These are phyloP conservation scores for Globia sparganii DNA, from an alignment of 2,888 invertebrate genomes.

Conservation along the genomic window DNA sequence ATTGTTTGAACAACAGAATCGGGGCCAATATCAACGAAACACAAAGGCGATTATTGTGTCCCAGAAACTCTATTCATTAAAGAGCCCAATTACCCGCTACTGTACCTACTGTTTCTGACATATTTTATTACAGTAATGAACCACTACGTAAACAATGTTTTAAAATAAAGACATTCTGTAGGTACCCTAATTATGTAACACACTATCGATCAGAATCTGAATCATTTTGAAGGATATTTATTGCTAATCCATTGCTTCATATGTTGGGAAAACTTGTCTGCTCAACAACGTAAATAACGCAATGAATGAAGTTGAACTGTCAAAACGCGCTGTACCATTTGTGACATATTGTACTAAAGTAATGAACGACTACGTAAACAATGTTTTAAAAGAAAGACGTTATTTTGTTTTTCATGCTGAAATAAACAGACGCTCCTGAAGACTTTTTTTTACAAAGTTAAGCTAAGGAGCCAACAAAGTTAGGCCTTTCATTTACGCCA, in stretches of 20 bases:
- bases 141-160: conserved; percentile 6
- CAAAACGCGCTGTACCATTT: not conserved
- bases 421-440: conserved; percentile 15
- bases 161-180: not conserved
- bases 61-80: conserved; percentile 49
- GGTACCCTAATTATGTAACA: not conserved
- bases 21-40: conserved; percentile 42
- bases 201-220: not conserved
- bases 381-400: too few species aligned
- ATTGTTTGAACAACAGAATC: too few species aligned
- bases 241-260: not conserved
- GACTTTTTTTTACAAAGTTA: conserved; percentile 34
- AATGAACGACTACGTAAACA: not conserved
- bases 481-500: conserved; percentile 47
- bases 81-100: conserved; percentile 55
- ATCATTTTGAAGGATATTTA: not conserved
- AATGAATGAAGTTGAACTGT: not conserved
- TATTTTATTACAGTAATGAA: conserved; percentile 58
- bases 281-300: not conserved
- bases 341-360: not conserved
- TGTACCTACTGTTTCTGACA: conserved; percentile 53
- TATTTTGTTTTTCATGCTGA: conserved; percentile 9
- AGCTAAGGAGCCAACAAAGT: conserved; percentile 41
- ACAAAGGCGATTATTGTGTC: conserved; percentile 56
- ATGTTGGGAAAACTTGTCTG: not conserved